phyloP scores from a whole-genome alignment of 2,113 vertebrate genomes.

The Cathartes aura region DNA sequence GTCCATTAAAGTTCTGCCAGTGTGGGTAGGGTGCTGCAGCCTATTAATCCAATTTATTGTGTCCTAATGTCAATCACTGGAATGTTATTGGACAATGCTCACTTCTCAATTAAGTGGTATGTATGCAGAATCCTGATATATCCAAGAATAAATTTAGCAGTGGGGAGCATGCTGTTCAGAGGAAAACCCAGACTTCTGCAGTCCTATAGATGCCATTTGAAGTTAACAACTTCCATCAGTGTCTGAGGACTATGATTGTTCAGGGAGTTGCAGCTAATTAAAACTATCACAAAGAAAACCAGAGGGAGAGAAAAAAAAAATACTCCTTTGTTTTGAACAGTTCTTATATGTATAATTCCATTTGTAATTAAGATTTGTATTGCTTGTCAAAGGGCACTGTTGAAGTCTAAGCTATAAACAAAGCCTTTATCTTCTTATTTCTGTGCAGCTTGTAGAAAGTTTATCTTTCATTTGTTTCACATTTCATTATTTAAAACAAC shows the following conservation, averaged over 20 bases:
- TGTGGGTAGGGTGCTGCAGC: not conserved
- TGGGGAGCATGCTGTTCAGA: not conserved
- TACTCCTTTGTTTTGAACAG: slow-evolving; percentile 46
- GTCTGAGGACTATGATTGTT: slow-evolving; percentile 39
- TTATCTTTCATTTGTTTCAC: slow-evolving; percentile 75
- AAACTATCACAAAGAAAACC: slow-evolving; percentile 66
- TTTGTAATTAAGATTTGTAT: slow-evolving; percentile 72
- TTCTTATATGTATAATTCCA: slow-evolving; percentile 74
- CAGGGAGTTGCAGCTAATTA: slow-evolving; percentile 68
- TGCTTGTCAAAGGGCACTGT: slow-evolving; percentile 60
- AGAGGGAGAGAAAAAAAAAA: not conserved
- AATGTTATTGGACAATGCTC: slow-evolving; percentile 23
- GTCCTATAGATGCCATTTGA: slow-evolving; percentile 49
- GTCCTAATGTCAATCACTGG: slow-evolving; percentile 31
- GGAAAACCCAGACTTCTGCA: slow-evolving; percentile 11
- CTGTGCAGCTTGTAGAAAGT: slow-evolving; percentile 70
- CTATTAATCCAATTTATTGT: slow-evolving; percentile 58
- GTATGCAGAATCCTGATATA: slow-evolving; percentile 3
- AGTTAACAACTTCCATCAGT: slow-evolving; percentile 57
- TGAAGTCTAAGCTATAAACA: slow-evolving; percentile 71
- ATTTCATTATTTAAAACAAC: slow-evolving; percentile 75
- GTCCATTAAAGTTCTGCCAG: not conserved
- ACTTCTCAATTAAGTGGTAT: not conserved
- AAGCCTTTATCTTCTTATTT: slow-evolving; percentile 66
- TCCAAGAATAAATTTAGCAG: slow-evolving; percentile 11